Evolutionary conservation across 2,113 vertebrate species (phyloP).

Genomic region (Monarcha castaneiventris): DNA sequence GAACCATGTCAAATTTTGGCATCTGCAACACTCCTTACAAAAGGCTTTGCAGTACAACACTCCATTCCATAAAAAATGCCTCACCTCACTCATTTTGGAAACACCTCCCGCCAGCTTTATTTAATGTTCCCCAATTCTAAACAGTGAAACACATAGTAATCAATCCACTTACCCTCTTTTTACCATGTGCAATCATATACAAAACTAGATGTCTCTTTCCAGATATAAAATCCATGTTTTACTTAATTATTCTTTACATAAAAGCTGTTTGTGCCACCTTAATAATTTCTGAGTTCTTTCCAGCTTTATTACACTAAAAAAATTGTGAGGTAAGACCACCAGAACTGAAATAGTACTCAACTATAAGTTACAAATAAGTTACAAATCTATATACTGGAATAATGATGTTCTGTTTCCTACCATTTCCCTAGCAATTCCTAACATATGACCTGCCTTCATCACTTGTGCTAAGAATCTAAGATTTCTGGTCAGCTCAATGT

Average conservation of each 20-base stretch:
- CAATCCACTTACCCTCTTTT: background rate
- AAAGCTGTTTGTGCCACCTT: background rate
- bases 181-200: background rate
- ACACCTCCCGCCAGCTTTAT: background rate
- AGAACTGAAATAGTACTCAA: background rate
- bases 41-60: fast-evolving
- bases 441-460: background rate
- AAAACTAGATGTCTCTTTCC: background rate
- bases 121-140: background rate
- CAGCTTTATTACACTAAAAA: background rate
- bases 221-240: background rate
- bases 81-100: background rate
- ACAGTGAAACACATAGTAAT: background rate
- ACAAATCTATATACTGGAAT: background rate
- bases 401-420: background rate
- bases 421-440: background rate
- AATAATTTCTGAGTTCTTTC: background rate
- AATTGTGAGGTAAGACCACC: background rate
- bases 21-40: background rate
- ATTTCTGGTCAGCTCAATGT: background rate
- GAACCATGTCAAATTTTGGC: background rate
- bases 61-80: background rate
- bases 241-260: background rate
- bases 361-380: background rate
- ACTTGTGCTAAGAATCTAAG: background rate